phyloP scores from a whole-genome alignment of 2,888 invertebrate genomes.

The Enoplolaimus lenunculus region DNA sequence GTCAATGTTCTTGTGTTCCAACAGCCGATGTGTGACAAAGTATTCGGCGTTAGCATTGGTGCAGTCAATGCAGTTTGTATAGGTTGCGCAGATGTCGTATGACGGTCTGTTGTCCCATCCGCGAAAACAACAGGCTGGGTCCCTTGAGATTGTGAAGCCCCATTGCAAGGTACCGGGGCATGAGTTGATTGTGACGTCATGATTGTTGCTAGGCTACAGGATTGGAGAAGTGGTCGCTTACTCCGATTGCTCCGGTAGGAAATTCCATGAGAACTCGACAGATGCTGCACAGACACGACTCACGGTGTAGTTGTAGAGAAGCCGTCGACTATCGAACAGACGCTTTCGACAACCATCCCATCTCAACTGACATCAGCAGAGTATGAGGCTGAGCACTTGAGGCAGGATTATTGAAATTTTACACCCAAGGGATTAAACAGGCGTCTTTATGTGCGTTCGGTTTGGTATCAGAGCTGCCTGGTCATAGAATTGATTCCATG shows the following conservation, averaged over 20 bases:
- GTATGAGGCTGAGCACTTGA: neutral
- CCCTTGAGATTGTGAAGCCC: slow-evolving; percentile 1
- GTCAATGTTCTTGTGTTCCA: neutral
- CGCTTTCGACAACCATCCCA: neutral
- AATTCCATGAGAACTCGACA: neutral
- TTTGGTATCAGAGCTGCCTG: too few relatives aligned
- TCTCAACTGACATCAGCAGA: neutral
- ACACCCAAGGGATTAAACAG: too few relatives aligned
- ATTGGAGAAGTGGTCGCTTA: neutral
- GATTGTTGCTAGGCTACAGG: neutral
- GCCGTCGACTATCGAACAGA: neutral
- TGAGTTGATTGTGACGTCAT: neutral
- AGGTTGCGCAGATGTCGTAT: neutral
- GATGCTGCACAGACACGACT: neutral
- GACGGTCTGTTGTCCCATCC: neutral
- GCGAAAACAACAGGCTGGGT: neutral
- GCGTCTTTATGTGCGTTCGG: too few relatives aligned
- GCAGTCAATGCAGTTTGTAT: neutral
- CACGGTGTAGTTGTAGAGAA: neutral
- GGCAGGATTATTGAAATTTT: neutral
- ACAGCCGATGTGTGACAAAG: neutral
- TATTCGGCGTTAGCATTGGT: neutral
- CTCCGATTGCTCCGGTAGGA: neutral
- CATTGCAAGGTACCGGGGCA: neutral
- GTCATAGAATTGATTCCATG: too few relatives aligned